A percentile compares a stretch with the other conserved stretches of the same genome.
Evolutionary conservation across 2,797 vertebrate genomes (phyloP).

Genomic region (Scolopax rusticola): DNA sequence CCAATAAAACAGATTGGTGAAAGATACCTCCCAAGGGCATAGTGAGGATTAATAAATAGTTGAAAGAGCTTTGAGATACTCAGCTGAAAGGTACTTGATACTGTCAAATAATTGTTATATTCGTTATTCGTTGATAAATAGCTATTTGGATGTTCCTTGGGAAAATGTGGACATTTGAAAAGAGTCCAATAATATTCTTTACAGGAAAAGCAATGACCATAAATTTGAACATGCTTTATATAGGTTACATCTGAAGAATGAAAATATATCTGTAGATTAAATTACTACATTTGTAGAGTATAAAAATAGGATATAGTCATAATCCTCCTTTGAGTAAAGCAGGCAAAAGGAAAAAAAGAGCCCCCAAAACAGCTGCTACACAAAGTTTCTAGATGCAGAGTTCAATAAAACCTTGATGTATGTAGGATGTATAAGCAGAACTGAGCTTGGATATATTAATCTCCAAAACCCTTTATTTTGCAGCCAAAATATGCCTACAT

Average conservation of each 20-base stretch:
- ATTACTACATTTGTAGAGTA: slow-evolving; percentile 59
- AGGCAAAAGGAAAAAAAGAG: neutral
- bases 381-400: slow-evolving; percentile 63
- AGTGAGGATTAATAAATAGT: slow-evolving; percentile 12
- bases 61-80: slow-evolving; percentile 34
- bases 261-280: slow-evolving; percentile 58
- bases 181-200: slow-evolving; percentile 36
- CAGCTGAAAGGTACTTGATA: slow-evolving; percentile 49
- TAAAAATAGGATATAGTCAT: slow-evolving; percentile 63
- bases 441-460: slow-evolving; percentile 71
- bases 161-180: slow-evolving; percentile 62
- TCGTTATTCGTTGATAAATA: slow-evolving; percentile 35
- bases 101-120: slow-evolving; percentile 39
- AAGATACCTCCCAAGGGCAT: neutral
- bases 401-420: slow-evolving; percentile 75
- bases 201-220: slow-evolving; percentile 40
- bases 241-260: slow-evolving; percentile 55
- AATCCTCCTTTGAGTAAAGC: slow-evolving; percentile 49
- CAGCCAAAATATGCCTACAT: slow-evolving; percentile 78
- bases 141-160: slow-evolving; percentile 10
- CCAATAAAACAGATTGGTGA: neutral
- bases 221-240: slow-evolving; percentile 57
- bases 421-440: slow-evolving; percentile 72
- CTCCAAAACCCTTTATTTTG: slow-evolving; percentile 68
- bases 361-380: slow-evolving; percentile 40